Base-by-base conservation (phyloP, 1,140 invertebrate genomes). In the Drosophila kepulauana region DNA sequence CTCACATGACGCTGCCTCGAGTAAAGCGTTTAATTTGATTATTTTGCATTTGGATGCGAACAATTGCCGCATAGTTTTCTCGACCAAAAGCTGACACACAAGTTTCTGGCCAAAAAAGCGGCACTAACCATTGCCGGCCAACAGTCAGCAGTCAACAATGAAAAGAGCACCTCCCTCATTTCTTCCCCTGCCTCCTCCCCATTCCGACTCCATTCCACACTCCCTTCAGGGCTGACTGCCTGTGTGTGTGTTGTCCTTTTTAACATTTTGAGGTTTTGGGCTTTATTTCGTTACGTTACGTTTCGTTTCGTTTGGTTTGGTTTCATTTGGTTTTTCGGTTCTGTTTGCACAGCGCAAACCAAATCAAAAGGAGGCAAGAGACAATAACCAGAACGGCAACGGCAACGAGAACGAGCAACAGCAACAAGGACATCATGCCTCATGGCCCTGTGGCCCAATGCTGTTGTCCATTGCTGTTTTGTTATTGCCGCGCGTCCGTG, bases 271-370 rank as follows among this genome's bases (percentile, higher is more conserved):
- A 84, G 85, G 85, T 89, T 78, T 78, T 88, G 81, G 84, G 80
- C 75, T 86, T 75, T 88, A 88, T 88, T 84, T 88, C 85, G 85
- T 89, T 88, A 84, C 82, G 82, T 86, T 85, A 73, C 82, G 82
- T 85, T 85, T 80, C 62, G 81, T 86, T 85, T 82, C 57, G 76
- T 80, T 88, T 82, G 59, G 80, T 82, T 74, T 76, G 49, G 69
- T 56, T 57, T 57, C 35, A 57, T 59, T 59, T 59, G 38, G 57
- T 46, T 49, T 25, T 58, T 49, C 20, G 54, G 57, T 38, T 45
- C 74, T 88, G 84, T 88, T 88, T 88, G 84, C 78, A 69, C 64
- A 89, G 84, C 77, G 77, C 84, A 70, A 69, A 86, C 70, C 82
- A 78, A 81, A 88, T 80, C 81, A 79, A 84, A 88, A 66, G 49